Percentiles rank a stretch among this genome's conserved stretches.
Evolutionary conservation across 2,113 vertebrate genomes (phyloP).

Genomic region (Caracal caracal): DNA sequence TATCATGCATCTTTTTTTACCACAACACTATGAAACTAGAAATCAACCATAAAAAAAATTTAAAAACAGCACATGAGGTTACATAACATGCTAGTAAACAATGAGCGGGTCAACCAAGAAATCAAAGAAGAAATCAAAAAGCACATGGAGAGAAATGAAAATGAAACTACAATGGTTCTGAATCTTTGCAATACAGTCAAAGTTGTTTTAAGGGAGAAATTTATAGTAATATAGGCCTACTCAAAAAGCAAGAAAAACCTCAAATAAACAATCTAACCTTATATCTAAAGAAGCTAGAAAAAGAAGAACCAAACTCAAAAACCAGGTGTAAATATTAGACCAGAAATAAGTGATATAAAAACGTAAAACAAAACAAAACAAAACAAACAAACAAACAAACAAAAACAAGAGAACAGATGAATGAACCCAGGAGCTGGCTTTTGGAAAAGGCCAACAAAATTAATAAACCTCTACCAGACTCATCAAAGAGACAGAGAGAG

Average conservation of each 20-base stretch:
- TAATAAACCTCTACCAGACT: not conserved
- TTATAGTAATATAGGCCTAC: not conserved
- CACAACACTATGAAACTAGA: not conserved
- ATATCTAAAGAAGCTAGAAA: not conserved
- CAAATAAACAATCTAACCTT: not conserved
- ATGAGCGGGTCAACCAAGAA: not conserved
- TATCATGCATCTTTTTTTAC: not conserved
- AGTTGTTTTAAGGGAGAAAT: not conserved
- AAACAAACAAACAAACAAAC: not conserved
- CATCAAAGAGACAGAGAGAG: not conserved
- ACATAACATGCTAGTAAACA: not conserved
- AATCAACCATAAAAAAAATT: not conserved
- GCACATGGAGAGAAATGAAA: not conserved
- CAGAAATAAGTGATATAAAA: not conserved
- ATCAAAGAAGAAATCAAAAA: not conserved
- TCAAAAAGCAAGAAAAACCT: not conserved
- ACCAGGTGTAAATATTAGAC: not conserved
- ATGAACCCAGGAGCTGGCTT: not conserved
- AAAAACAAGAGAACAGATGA: not conserved
- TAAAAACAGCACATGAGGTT: not conserved
- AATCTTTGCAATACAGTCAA: not conserved
- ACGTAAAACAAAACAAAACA: not conserved
- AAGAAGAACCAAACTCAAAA: not conserved
- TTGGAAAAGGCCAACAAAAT: not conserved
- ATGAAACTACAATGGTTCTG: not conserved